These are phyloP conservation scores for Caenorhabditis wallacei DNA, from an alignment of 2,888 invertebrate species.

Conservation along the genomic window DNA sequence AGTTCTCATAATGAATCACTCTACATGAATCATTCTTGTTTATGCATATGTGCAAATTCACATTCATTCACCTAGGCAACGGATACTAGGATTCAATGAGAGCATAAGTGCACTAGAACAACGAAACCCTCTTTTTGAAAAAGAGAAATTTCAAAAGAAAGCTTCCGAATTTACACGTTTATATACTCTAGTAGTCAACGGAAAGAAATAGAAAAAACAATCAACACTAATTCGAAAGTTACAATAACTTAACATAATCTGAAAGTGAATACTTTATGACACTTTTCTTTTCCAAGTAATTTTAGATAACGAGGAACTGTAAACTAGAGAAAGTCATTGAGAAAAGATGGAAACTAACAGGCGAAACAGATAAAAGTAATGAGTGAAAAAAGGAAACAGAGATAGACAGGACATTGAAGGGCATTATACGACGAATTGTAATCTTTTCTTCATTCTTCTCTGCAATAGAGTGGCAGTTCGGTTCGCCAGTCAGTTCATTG, in stretches of 20 bases:
- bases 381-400: conserved; percentile 21
- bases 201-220: background rate
- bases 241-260: background rate
- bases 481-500: conserved; percentile 22
- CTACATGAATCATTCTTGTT: conserved; percentile 16
- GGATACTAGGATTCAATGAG: background rate
- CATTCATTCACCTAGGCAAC: conserved; percentile 40
- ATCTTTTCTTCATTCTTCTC: conserved; percentile 35
- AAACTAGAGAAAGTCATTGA: conserved; percentile 17
- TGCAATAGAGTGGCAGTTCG: conserved; percentile 35
- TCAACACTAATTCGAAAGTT: background rate
- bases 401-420: conserved; percentile 30
- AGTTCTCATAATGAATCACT: conserved; percentile 22
- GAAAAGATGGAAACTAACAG: conserved; percentile 33
- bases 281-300: background rate
- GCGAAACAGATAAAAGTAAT: conserved; percentile 48
- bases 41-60: conserved; percentile 6
- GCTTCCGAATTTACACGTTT: background rate
- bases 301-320: conserved; percentile 17
- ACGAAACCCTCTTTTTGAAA: background rate
- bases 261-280: conserved; percentile 1
- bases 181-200: background rate
- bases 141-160: background rate
- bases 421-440: conserved; percentile 44
- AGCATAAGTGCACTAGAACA: background rate